Base-by-base conservation (phyloP, 2,113 vertebrate species). In the Microcebus ravelobensis region DNA sequence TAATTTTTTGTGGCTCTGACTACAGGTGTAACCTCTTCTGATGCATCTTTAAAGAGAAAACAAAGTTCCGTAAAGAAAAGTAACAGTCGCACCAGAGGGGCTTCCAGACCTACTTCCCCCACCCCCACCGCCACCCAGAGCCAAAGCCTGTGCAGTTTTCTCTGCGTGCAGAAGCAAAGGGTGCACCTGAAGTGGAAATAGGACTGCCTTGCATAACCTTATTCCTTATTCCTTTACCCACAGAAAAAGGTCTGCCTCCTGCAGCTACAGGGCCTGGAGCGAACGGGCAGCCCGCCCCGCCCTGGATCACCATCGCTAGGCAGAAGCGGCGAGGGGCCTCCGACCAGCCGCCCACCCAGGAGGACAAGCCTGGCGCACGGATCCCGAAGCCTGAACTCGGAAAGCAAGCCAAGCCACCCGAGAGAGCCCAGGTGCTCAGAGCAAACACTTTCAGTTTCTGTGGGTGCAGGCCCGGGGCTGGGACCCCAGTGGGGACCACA, bases 231-330 rank as follows among this genome's bases (percentile, higher is more conserved):
- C 87, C 93, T 98, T 73, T 98, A 27, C 95, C 96, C 92, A 63
- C 98, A 99, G 99, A 99, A 50, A 99, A 98, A 97, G 95, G 71
- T 0, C 2, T 74, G 85, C 96, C 97, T 57, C 81, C 94, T 0
- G 0, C 92, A 52, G 67, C 95, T 2, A 45, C 92, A 73, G 98
- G 98, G 45, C 55, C 89, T 1, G 87, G 97, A 83, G 59, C 94
- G 0, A 90, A 98, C 3, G 91, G 88, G 89, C 96, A 97, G 7
- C 50, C 98, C 1, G 97, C 99, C 61, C 99, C 99, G 12, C 99
- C 99, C 90, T 99, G 99, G 99, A 98, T 99, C 98, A 99, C 98
- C 73, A 96, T 99, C 77, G 99, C 99, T 0, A 98, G 99, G 94
- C 99, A 99, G 92, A 99, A 99, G 96, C 99, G 99, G 63, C 98